Base-by-base conservation (phyloP, 2,113 vertebrate species). In the Ptilonorhynchus violaceus region DNA sequence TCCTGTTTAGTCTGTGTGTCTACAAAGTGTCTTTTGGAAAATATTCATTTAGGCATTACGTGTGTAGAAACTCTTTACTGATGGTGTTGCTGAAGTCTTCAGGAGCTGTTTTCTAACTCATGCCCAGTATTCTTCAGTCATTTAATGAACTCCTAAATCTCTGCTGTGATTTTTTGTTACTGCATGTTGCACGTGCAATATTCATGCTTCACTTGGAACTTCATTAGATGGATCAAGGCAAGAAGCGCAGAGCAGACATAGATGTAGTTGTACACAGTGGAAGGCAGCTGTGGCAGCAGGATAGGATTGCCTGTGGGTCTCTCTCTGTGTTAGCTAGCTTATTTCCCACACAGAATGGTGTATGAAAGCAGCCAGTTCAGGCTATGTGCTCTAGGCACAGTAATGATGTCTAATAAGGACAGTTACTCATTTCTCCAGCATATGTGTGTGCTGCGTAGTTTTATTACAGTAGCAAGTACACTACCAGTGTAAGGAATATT, bases 1-100 rank as follows among this genome's bases (percentile, higher is more conserved):
- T 93, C 68, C 73, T 92, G 58, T 89, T 92, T 92, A 93, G 76
- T 91, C 92, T 86, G 20, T 74, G 24, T 88, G 52, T 93, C 76
- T 72, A 52, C 35, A 35, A 58, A 70, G 28, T 42, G 60, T 76
- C 73, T 84, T 86, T 72, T 81, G 76, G 88, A 93, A 56, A 89
- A 56, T 17, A 64, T 75, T 83, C 31, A 53, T 21, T 81, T 77
- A 58, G 53, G 41, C 1, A 3, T 73, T 67, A 28, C 21, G 3
- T 17, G 10, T 44, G 19, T 46, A 44, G 79, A 93, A 93, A 69
- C 53, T 20, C 24, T 27, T 56, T 74, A 16, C 11, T 64, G 42
- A 37, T 68, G 50, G 47, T 44, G 46, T 58, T 76, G 39, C 46
- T 89, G 78, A 84, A 87, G 69, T 85, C 63, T 76, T 37, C 33